These are phyloP conservation scores for Omphaloscelis lunosa DNA, from an alignment of 2,888 invertebrate species.

Conservation along the genomic window DNA sequence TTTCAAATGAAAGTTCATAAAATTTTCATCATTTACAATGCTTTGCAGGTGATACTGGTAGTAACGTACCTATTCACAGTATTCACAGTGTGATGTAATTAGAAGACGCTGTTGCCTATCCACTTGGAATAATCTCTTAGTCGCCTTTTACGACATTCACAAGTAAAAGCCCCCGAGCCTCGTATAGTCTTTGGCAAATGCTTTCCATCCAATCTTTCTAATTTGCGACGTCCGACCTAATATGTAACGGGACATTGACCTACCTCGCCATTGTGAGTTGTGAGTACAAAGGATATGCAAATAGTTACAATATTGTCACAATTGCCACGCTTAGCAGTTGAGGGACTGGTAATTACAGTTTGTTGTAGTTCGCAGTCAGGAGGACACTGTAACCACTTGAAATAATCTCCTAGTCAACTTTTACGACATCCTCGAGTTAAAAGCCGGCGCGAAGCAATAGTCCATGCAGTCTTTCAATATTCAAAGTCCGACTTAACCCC, in stretches of 20 bases:
- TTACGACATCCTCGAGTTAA: neutral
- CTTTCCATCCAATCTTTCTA: neutral
- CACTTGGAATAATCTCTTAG: conserved; percentile 14
- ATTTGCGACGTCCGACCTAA: neutral
- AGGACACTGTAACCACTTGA: neutral
- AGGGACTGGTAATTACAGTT: neutral
- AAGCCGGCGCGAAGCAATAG: neutral
- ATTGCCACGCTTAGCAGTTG: neutral
- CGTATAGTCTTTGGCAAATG: neutral
- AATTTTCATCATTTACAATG: neutral
- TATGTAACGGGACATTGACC: neutral
- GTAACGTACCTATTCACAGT: neutral
- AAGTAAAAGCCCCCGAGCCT: neutral
- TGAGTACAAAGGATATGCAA: neutral
- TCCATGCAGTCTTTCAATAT: neutral
- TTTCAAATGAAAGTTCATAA: neutral
- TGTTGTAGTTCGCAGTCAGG: neutral
- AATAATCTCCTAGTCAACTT: neutral
- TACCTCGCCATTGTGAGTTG: neutral
- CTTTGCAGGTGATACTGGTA: neutral
- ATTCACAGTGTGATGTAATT: neutral
- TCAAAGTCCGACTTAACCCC: neutral
- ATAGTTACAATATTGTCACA: neutral
- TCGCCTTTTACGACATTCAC: neutral
- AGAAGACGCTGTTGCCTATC: neutral